Conservation (phyloP, 2,113 vertebrate genomes). For the Uria aalge region DNA sequence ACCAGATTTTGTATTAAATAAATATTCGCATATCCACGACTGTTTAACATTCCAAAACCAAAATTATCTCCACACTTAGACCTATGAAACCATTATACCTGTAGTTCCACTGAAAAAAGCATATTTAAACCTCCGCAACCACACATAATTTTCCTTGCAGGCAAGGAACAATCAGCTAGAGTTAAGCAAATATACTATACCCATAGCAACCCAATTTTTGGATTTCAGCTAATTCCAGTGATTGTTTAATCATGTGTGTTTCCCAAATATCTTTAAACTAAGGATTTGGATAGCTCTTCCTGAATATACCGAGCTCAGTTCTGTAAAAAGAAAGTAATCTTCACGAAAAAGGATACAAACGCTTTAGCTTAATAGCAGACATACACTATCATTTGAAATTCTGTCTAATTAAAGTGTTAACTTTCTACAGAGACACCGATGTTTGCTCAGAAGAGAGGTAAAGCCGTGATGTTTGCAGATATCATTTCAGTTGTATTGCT, state of each 20-base stretch:
- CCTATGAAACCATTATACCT: conserved; percentile 57
- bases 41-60: conserved; percentile 24
- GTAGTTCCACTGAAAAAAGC: conserved; percentile 28
- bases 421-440: conserved; percentile 61
- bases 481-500: conserved; percentile 55
- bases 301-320: not conserved
- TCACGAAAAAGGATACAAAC: conserved; percentile 16
- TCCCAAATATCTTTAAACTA: conserved; percentile 58
- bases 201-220: conserved; percentile 15
- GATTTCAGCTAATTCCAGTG: conserved; percentile 56
- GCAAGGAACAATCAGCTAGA: conserved; percentile 61
- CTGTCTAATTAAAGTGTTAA: conserved; percentile 62
- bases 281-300: conserved; percentile 40
- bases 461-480: conserved; percentile 43
- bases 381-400: conserved; percentile 17
- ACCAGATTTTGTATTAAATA: conserved; percentile 7
- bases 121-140: conserved; percentile 39
- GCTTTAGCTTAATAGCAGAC: conserved; percentile 20
- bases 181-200: conserved; percentile 50
- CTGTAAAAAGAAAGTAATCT: not conserved
- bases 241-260: conserved; percentile 58
- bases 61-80: conserved; percentile 46
- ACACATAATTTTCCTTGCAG: conserved; percentile 60
- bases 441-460: conserved; percentile 63
- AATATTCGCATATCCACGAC: not conserved